Evolutionary conservation across 2,797 vertebrate species (phyloP), one percentile per base, ranked within the genome.

Genomic region (Gallinago solitaria): DNA sequence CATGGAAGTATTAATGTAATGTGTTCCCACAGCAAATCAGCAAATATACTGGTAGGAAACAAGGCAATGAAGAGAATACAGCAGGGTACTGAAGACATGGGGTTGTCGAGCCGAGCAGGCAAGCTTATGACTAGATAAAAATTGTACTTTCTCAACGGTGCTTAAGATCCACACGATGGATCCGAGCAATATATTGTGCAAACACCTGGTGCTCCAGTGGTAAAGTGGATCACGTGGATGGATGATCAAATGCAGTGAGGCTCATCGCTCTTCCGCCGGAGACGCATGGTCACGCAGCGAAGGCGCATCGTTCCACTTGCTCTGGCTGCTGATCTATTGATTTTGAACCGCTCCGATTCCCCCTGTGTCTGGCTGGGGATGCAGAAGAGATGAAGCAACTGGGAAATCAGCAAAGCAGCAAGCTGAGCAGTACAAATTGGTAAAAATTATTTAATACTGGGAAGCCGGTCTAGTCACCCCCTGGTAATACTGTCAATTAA

Each of bases 381-480:
- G 74, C 41, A 89, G 96, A 91, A 95, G 80, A 95, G 76, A 90
- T 78, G 90, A 86, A 97, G 89, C 95, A 83, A 95, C 92, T 95
- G 87, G 92, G 95, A 97, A 98, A 97, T 79, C 87, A 97, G 95
- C 65, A 95, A 79, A 96, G 93, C 89, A 91, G 67, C 90, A 89
- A 95, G 94, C 91, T 95, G 88, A 96, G 82, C 85, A 90, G 81
- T 77, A 86, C 95, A 91, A 95, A 97, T 95, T 82, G 95, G 61
- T 89, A 77, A 97, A 90, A 97, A 96, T 96, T 93, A 94, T 96
- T 97, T 96, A 96, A 97, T 95, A 75, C 69, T 87, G 65, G 92
- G 90, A 96, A 91, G 71, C 54, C 53, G 83, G 77, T 78, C 81
- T 89, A 68, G 59, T 43, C 63, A 91, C 89, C 75, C 85, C 91